Evolutionary conservation across 2,113 vertebrate species (phyloP), one percentile per base, ranked within the genome.

Genomic region (Boleophthalmus pectinirostris): DNA sequence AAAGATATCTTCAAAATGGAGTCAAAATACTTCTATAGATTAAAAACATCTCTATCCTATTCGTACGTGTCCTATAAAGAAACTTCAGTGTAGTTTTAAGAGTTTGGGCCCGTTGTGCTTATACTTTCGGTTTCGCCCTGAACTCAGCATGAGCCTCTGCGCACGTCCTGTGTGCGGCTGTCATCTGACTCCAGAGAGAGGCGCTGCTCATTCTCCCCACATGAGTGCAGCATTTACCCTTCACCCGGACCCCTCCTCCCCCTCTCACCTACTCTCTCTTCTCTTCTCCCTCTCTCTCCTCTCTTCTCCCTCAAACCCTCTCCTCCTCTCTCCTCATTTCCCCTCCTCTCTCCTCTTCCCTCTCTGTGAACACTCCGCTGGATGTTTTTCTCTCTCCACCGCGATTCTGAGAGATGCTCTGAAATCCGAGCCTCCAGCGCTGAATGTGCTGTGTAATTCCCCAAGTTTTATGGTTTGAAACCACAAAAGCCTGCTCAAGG

Each of bases 211-310:
- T 65, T 88, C 85, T 74, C 75, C 83, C 91, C 91, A 90, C 91
- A 90, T 80, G 91, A 84, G 90, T 74, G 91, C 91, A 92, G 91
- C 87, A 92, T 90, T 89, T 88, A 89, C 83, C 83, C 87, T 91
- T 83, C 78, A 83, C 82, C 87, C 72, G 12, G 79, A 83, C 82
- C 51, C 51, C 51, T 21, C 51, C 51, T 54, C 51, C 16, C 15
- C 49, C 80, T 66, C 82, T 75, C 69, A 43, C 76, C 56, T 1
- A 5, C 33, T 14, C 16, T 54, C n/a, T 43, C 1, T 9, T 46
- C 66, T 79, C 65, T 1, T 38, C 35, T 38, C 3, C 35, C 35
- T 8, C 35, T 38, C 35, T 3, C 35, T 38, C 33, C 33, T 74
- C 69, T 74, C 54, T 1, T 6, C 33, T 14, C 16, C 54, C n/a